These are phyloP conservation scores for Enteromius viviparus DNA, from an alignment of 2,797 vertebrate species.

Conservation along the genomic window DNA sequence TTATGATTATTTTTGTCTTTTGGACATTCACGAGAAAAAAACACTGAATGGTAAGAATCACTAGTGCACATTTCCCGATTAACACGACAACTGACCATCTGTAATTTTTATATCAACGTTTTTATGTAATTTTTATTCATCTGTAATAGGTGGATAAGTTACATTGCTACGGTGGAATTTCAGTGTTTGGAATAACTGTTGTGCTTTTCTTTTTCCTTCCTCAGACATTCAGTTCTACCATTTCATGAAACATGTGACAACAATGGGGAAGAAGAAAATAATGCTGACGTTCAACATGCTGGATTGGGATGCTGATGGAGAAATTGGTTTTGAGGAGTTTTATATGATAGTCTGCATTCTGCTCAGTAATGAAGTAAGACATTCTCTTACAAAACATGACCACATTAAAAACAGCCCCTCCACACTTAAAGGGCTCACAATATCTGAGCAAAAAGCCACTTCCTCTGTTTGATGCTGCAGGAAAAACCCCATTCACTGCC, in stretches of 20 bases:
- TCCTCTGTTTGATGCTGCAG: slow-evolving; percentile 13
- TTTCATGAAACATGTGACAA: slow-evolving; percentile 62
- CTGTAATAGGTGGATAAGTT: not conserved
- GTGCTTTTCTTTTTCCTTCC: slow-evolving; percentile 22
- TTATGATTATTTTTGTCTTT: slow-evolving; percentile 45
- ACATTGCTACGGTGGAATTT: slow-evolving; percentile 8
- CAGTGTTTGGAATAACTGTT: not conserved
- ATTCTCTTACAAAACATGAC: slow-evolving; percentile 19
- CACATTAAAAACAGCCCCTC: slow-evolving; percentile 16
- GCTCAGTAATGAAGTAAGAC: slow-evolving; percentile 62
- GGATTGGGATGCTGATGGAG: slow-evolving; percentile 63
- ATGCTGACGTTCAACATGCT: slow-evolving; percentile 66
- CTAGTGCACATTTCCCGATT: not conserved
- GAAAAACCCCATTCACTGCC: slow-evolving; percentile 1
- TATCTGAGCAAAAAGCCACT: slow-evolving; percentile 23
- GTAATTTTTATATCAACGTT: not conserved
- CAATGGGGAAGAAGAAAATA: slow-evolving; percentile 53
- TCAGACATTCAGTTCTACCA: slow-evolving; percentile 67
- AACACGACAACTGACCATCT: not conserved
- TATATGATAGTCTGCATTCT: slow-evolving; percentile 64
- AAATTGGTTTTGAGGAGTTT: slow-evolving; percentile 68
- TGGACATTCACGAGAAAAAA: slow-evolving; percentile 48
- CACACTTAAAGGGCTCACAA: not conserved
- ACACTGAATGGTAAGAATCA: slow-evolving; percentile 46
- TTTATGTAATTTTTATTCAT: slow-evolving; percentile 8